Conservation (phyloP, 2,113 vertebrate species). For the Neomonachus schauinslandi region DNA sequence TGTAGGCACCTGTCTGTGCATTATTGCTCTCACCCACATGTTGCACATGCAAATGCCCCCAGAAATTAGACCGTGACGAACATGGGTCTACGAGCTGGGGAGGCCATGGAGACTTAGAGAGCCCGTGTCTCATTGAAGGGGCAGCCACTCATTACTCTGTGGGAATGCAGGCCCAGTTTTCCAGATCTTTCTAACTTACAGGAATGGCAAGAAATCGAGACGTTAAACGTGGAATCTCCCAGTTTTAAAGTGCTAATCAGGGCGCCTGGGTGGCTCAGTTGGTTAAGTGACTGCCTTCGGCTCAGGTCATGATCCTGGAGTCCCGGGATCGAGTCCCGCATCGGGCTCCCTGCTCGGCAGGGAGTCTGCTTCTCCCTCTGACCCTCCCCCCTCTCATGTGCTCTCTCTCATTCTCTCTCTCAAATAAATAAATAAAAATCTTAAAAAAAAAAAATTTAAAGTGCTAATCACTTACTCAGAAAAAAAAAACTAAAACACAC, state of each 20-base stretch:
- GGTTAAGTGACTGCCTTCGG: too few relatives aligned
- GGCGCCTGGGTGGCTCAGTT: too few relatives aligned
- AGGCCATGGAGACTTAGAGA: neutral
- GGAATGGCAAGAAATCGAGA: neutral
- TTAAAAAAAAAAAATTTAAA: too few relatives aligned
- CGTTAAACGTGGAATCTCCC: neutral
- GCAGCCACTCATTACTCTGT: neutral
- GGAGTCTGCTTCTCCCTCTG: too few relatives aligned
- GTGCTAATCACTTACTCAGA: neutral
- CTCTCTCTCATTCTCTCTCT: too few relatives aligned
- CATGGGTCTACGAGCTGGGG: too few relatives aligned
- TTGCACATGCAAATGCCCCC: neutral
- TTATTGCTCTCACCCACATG: neutral
- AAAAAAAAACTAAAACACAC: neutral
- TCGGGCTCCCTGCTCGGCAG: too few relatives aligned
- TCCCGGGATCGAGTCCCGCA: too few relatives aligned
- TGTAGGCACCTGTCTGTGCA: fast-evolving
- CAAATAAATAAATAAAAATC: too few relatives aligned
- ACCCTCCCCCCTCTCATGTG: too few relatives aligned
- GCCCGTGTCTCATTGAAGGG: neutral
- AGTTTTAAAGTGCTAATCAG: neutral
- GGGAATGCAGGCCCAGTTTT: neutral
- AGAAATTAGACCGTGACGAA: neutral
- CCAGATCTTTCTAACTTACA: neutral
- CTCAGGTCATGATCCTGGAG: too few relatives aligned